phyloP scores from a whole-genome alignment of 2,797 vertebrate genomes.

The Tadarida brasiliensis region DNA sequence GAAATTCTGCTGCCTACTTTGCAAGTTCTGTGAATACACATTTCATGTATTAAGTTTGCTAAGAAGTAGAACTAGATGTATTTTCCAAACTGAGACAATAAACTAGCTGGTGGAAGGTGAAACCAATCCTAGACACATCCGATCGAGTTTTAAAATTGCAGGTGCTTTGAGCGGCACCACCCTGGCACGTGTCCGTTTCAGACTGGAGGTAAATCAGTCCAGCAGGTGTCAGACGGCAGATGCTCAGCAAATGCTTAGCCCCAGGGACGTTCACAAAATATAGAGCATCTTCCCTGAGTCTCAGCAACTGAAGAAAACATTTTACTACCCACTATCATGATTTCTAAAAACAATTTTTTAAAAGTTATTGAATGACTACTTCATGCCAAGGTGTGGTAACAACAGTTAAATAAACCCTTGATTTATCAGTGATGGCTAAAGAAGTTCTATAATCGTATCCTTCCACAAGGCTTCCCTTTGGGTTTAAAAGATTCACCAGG shows the following conservation, averaged over 20 bases:
- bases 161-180: not conserved
- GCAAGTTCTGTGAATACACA: not conserved
- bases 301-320: constrained; percentile 44
- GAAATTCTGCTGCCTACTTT: constrained; percentile 37
- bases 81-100: constrained; percentile 16
- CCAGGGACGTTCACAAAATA: constrained; percentile 58
- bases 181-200: not conserved
- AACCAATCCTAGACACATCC: constrained; percentile 2
- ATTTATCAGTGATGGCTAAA: not conserved
- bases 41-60: constrained; percentile 32
- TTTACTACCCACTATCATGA: constrained; percentile 12
- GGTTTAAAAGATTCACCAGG: not conserved
- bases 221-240: constrained; percentile 75
- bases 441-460: not conserved
- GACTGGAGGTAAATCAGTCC: constrained; percentile 14
- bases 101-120: constrained; percentile 7
- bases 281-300: not conserved
- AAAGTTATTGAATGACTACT: not conserved
- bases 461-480: not conserved
- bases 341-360: constrained; percentile 30
- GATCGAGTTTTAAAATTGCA: not conserved
- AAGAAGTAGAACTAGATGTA: constrained; percentile 21
- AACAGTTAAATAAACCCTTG: not conserved
- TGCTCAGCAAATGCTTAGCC: constrained; percentile 70
- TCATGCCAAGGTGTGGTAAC: not conserved